Evolutionary conservation across 1,140 invertebrate genomes (phyloP), one percentile per base, ranked within the genome.

Genomic region (Phortica variegata): DNA sequence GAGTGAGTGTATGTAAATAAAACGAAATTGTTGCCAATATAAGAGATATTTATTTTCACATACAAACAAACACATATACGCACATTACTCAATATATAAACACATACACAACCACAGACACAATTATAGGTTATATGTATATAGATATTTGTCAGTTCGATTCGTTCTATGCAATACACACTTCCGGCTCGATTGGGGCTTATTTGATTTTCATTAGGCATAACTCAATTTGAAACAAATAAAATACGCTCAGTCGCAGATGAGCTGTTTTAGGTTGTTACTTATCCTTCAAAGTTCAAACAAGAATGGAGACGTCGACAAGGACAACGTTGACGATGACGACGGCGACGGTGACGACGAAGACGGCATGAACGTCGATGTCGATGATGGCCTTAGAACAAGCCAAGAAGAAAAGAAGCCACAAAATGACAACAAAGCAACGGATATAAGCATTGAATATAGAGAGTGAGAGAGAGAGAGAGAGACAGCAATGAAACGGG

Each of bases 141-240:
- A 29, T 29, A 12, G 26, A 6, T 29, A 29, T 7, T 7, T 7
- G 26, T 12, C 26, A 12, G 26, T 6, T 6, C 26, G 12, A 6
- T n/a, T n/a, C n/a, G n/a, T 26, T 26, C 23, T 6, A 26, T 26
- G 23, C 54, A 56, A 51, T 16, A 38, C 36, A 17, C 63, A 56
- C 58, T 68, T 68, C 63, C 63, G 63, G 57, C 63, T 68, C 65
- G 63, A 68, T 68, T 68, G 63, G 44, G 63, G 65, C 63, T 68
- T 68, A 68, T 68, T 68, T 68, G 63, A 68, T 68, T 68, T 68
- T 68, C 63, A 68, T 68, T 68, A 68, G 63, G 63, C 65, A 68
- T 68, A 68, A 68, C 63, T 68, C 63, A 68, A 68, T 68, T 68
- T 60, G 65, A 68, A 63, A 66, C 63, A 68, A 68, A 68, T 68